These are phyloP conservation scores for Phoxinus phoxinus DNA, from an alignment of 2,113 vertebrate species.

Conservation along the genomic window DNA sequence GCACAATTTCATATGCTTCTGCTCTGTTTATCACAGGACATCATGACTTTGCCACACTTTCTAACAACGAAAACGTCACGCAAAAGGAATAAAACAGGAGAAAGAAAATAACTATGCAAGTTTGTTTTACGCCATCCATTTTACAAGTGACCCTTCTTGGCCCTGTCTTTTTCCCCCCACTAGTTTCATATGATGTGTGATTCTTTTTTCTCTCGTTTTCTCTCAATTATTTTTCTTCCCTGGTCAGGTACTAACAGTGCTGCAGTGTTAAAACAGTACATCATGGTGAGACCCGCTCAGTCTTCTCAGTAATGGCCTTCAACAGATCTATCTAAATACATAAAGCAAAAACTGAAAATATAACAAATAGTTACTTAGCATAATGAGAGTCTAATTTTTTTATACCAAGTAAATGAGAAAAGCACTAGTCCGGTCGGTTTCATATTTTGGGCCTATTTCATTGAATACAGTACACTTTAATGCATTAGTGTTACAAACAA, in stretches of 20 bases:
- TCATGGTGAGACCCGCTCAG: not conserved
- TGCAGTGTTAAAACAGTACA: not conserved
- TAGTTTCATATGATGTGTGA: not conserved
- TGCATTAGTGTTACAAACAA: not conserved
- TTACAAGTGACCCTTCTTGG: constrained; percentile 39
- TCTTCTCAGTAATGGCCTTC: constrained; percentile 10
- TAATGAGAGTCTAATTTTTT: constrained; percentile 35
- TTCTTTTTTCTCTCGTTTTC: not conserved
- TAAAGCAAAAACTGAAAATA: not conserved
- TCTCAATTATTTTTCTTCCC: not conserved
- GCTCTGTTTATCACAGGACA: constrained; percentile 33
- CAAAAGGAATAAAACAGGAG: not conserved
- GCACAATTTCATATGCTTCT: constrained; percentile 18
- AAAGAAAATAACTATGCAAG: not conserved
- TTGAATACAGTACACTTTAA: not conserved
- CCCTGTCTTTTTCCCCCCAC: not conserved
- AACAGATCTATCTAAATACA: not conserved
- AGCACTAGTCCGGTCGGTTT: not conserved
- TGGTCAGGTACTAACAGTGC: constrained; percentile 16
- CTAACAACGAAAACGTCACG: not conserved
- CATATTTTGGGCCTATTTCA: not conserved
- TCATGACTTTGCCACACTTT: constrained; percentile 16
- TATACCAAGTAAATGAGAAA: constrained; percentile 5
- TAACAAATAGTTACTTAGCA: not conserved
- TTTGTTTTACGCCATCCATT: not conserved